Conservation (phyloP, 1,140 invertebrate species). For the Steinernema khuongi region DNA sequence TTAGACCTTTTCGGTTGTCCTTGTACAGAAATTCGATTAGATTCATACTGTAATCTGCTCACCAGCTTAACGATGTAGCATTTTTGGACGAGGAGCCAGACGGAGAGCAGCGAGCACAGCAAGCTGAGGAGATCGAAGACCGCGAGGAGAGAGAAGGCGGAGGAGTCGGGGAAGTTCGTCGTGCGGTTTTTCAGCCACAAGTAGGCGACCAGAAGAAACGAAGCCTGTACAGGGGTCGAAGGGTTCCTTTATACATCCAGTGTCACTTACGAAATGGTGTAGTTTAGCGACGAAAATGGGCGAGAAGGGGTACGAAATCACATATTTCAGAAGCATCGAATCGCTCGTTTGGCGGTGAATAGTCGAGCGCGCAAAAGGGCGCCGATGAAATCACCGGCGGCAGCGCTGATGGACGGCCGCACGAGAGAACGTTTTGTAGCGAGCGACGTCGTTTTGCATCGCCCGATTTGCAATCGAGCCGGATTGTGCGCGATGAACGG, state of each 20-base stretch:
- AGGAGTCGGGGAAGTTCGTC: neutral
- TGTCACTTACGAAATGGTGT: conserved; percentile 1
- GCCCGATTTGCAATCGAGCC: no score
- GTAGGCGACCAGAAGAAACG: neutral
- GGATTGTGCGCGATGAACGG: no score
- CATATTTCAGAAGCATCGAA: conserved; percentile 4
- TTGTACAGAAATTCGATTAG: neutral
- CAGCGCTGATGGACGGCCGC: no score
- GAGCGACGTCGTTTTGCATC: no score
- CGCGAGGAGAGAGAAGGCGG: neutral
- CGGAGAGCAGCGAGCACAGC: neutral
- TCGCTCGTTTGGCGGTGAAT: conserved; percentile 4
- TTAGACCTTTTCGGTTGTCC: no score
- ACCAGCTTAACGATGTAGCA: neutral
- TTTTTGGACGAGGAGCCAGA: neutral
- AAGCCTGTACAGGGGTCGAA: neutral
- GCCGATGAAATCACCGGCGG: no score
- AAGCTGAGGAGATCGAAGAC: neutral
- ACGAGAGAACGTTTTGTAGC: no score
- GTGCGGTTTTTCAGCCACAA: neutral
- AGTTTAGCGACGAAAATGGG: conserved; percentile 1
- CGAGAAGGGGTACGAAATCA: conserved; percentile 2
- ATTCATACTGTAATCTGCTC: neutral
- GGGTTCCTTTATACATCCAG: neutral
- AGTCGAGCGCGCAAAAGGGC: neutral